A percentile compares a stretch with the other conserved stretches of the same genome.
Evolutionary conservation across 2,888 invertebrate genomes (phyloP).

Genomic region (Andricus curvator): DNA sequence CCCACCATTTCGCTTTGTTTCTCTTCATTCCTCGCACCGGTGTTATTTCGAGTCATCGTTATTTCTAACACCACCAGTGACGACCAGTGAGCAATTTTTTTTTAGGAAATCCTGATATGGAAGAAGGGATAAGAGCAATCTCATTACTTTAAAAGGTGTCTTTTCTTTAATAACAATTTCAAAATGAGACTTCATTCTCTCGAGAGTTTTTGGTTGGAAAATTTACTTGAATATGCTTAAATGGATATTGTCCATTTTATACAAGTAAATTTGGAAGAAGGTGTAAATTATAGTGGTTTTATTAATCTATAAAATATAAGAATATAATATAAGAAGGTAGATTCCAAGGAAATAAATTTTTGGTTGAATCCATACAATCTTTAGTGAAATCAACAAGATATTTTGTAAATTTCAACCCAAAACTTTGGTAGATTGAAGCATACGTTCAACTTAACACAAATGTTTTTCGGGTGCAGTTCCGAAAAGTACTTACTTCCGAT

Average conservation of each 20-base stretch:
- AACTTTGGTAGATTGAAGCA: too few species aligned
- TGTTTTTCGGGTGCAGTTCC: too few species aligned
- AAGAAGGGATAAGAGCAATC: not conserved
- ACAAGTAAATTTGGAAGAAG: not conserved
- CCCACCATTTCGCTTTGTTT: slow-evolving; percentile 31
- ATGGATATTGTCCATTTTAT: not conserved
- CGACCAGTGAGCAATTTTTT: not conserved
- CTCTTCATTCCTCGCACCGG: slow-evolving; percentile 14
- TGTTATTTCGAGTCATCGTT: not conserved
- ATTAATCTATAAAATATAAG: not conserved
- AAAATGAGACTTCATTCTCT: not conserved
- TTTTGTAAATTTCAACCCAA: too few species aligned
- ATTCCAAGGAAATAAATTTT: too few species aligned
- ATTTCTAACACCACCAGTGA: not conserved
- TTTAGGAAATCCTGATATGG: not conserved
- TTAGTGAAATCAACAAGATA: too few species aligned
- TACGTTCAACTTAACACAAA: too few species aligned
- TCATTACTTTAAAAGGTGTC: not conserved
- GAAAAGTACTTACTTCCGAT: too few species aligned
- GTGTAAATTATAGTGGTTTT: not conserved
- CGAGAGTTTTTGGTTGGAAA: not conserved
- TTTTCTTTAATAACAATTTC: not conserved
- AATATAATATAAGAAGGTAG: too few species aligned
- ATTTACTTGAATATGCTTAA: not conserved
- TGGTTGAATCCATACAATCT: too few species aligned